Conservation (phyloP, 2,888 invertebrate species). For the Pyralis farinalis region DNA sequence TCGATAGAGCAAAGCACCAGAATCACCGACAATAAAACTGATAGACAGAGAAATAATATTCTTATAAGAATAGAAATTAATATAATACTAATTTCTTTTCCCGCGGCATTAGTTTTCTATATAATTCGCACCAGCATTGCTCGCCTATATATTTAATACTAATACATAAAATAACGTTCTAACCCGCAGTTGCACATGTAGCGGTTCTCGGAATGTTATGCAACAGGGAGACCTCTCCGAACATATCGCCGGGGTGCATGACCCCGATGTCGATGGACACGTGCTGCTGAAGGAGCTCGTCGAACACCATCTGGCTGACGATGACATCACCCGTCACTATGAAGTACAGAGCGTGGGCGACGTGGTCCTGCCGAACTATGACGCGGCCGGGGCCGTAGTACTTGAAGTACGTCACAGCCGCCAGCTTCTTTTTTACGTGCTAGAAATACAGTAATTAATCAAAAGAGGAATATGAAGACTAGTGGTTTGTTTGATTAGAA, state of each 20-base stretch:
- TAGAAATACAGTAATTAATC: slow-evolving; percentile 28
- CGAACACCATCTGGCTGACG: slow-evolving; percentile 72
- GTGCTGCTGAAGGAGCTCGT: slow-evolving; percentile 67
- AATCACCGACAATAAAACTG: too few relatives aligned
- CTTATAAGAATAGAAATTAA: too few relatives aligned
- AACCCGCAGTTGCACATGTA: slow-evolving; percentile 80
- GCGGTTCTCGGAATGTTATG: slow-evolving; percentile 82
- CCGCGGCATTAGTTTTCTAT: too few relatives aligned
- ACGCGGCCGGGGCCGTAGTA: slow-evolving; percentile 80
- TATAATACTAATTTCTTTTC: too few relatives aligned
- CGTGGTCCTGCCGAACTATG: slow-evolving; percentile 83
- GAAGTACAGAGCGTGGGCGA: slow-evolving; percentile 83
- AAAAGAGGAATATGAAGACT: too few relatives aligned
- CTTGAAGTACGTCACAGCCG: slow-evolving; percentile 82
- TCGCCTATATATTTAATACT: too few relatives aligned
- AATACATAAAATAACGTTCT: slow-evolving; percentile 17
- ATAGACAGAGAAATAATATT: too few relatives aligned
- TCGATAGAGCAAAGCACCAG: too few relatives aligned
- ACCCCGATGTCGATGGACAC: slow-evolving; percentile 69
- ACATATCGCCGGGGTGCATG: slow-evolving; percentile 82
- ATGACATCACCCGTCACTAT: slow-evolving; percentile 80
- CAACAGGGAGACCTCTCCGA: slow-evolving; percentile 84
- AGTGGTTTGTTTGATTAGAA: too few relatives aligned
- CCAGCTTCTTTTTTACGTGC: slow-evolving; percentile 82
- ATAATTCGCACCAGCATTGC: too few relatives aligned